These are phyloP conservation scores for Chaetogeoica ovagalla DNA, from an alignment of 2,888 invertebrate species.

Conservation along the genomic window DNA sequence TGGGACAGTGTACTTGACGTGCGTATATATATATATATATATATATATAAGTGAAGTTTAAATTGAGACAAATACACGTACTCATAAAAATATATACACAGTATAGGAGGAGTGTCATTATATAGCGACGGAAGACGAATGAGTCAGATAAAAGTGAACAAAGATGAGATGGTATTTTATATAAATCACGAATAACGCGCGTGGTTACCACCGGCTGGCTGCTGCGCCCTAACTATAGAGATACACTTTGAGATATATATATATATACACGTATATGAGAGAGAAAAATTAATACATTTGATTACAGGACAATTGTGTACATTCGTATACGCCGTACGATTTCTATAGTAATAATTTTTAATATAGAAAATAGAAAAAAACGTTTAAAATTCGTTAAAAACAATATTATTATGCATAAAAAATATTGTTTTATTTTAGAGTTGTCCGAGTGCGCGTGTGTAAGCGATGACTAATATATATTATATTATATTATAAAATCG, in stretches of 20 bases:
- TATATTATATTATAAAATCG: neutral
- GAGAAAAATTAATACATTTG: neutral
- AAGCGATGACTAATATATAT: too few relatives aligned
- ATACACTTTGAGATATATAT: too few relatives aligned
- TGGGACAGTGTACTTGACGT: constrained; percentile 17
- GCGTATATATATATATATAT: neutral
- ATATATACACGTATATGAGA: too few relatives aligned
- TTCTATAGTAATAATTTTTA: too few relatives aligned
- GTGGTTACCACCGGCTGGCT: constrained; percentile 13
- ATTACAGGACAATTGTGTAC: too few relatives aligned
- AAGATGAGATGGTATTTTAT: constrained; percentile 41
- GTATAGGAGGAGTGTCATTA: constrained; percentile 21
- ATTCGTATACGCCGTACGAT: too few relatives aligned
- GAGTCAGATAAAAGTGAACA: constrained; percentile 47
- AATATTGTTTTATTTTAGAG: too few relatives aligned
- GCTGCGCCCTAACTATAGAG: neutral
- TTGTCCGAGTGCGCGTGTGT: too few relatives aligned
- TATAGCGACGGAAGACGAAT: constrained; percentile 20
- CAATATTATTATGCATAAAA: too few relatives aligned
- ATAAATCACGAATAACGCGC: constrained; percentile 20
- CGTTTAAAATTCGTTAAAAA: too few relatives aligned
- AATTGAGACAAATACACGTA: neutral
- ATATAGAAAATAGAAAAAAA: too few relatives aligned
- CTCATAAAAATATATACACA: neutral
- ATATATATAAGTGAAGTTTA: neutral